Base-by-base conservation (phyloP, 2,113 vertebrate species). In the Holacanthus passer region DNA sequence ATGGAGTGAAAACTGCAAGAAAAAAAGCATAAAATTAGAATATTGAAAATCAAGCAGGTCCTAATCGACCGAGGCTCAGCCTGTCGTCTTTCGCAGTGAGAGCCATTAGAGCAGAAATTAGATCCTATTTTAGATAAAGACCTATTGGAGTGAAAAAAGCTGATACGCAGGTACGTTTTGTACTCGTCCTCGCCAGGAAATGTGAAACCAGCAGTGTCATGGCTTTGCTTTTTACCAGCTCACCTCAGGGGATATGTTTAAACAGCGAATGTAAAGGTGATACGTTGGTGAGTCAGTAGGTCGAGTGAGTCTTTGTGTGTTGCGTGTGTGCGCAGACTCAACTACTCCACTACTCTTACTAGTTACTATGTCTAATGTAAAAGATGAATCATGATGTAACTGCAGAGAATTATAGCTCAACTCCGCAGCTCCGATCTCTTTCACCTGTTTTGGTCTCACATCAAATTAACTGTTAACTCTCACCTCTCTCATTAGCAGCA, bases 51-150 rank as follows among this genome's bases (percentile, higher is more conserved):
- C 47, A 79, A 69, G 67, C 48, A 32, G 63, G 5, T 73, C 5
- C 22, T 11, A 32, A 77, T 65, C 1, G 29, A 64, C 0, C 10
- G 7, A 43, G 7, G 24, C 53, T 35, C 43, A 45, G 41, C 17
- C 39, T 22, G 31, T 63, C 3, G 59, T 45, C 67, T 64, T 43
- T 19, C 56, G 35, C 64, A 78, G 64, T 12, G 12, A 41, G 37
- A 77, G 37, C 10, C 4, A 69, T 79, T 76, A 52, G 12, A 60
- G 59, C 41, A 71, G 55, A 77, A 87, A 77, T 82, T 22, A 59
- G 72, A 77, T 77, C 71, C n/a, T 45, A 43, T 73, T 85, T 77
- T 59, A 77, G 83, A 77, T 83, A 37, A 59, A 72, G 52, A 67
- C 41, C 43, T 35, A 13, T 10, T 60, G 2, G 12, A 55, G 35